phyloP scores from a whole-genome alignment of 2,888 invertebrate genomes.

The Drosophila birchii region DNA sequence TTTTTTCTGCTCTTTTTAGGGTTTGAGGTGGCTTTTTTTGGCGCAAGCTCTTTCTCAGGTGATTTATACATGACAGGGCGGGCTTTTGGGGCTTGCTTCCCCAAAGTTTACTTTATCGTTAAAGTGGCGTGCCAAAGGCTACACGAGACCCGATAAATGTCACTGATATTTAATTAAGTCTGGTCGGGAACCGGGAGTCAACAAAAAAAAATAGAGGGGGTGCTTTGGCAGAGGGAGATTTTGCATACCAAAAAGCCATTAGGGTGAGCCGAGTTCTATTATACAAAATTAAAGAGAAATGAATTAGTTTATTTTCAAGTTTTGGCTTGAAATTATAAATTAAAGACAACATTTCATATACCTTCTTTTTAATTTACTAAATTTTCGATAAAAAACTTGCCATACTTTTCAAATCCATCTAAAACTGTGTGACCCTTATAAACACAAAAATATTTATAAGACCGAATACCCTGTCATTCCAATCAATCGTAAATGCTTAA shows the following conservation, averaged over 20 bases:
- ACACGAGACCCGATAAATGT: constrained; percentile 78
- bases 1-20: constrained; percentile 8
- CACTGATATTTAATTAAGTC: constrained; percentile 80
- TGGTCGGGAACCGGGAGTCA: constrained; percentile 48
- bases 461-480: constrained; percentile 4
- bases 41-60: constrained; percentile 68
- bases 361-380: neutral
- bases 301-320: neutral
- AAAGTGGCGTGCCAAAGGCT: constrained; percentile 74
- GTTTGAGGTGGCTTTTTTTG: constrained; percentile 48
- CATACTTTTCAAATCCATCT: neutral
- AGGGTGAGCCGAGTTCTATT: constrained; percentile 8
- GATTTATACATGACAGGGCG: constrained; percentile 76
- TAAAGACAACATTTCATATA: neutral
- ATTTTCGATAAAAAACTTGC: neutral
- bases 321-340: neutral
- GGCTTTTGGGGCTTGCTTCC: constrained; percentile 50
- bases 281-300: neutral
- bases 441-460: constrained; percentile 10
- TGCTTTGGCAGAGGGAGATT: constrained; percentile 14
- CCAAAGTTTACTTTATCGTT: constrained; percentile 63
- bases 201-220: neutral
- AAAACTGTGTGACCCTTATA: constrained; percentile 7
- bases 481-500: constrained; percentile 44
- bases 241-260: constrained; percentile 10